A percentile compares a stretch with the other conserved stretches of the same genome.
These are phyloP conservation scores for Latrodectus elegans DNA, from an alignment of 2,888 invertebrate genomes.

Conservation along the genomic window DNA sequence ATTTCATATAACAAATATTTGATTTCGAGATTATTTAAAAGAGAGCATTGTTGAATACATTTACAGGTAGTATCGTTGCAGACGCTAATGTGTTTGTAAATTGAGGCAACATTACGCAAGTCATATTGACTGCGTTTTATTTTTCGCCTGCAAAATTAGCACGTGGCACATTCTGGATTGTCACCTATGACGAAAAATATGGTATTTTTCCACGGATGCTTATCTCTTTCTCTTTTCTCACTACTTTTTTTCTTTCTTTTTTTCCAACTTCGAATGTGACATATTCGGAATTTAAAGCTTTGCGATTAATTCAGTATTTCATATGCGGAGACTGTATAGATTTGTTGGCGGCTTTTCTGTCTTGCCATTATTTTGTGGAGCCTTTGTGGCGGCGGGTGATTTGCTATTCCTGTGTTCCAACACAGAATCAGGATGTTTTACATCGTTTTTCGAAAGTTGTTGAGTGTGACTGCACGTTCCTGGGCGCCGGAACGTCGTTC, in stretches of 20 bases:
- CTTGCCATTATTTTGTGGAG: neutral
- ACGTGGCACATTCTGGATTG: too few relatives aligned
- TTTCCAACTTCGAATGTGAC: neutral
- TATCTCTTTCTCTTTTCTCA: too few relatives aligned
- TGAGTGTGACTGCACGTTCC: neutral
- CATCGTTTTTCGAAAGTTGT: neutral
- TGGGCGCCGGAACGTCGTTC: slow-evolving; percentile 16
- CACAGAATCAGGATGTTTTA: neutral
- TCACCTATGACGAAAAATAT: too few relatives aligned
- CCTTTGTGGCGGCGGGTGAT: neutral
- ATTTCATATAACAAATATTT: too few relatives aligned
- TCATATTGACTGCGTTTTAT: too few relatives aligned
- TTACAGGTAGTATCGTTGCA: too few relatives aligned
- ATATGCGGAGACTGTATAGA: neutral
- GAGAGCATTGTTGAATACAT: too few relatives aligned
- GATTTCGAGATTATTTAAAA: too few relatives aligned
- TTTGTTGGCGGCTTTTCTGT: neutral
- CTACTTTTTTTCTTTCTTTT: neutral
- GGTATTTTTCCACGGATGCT: too few relatives aligned
- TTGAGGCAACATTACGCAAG: too few relatives aligned
- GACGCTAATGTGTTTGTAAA: too few relatives aligned
- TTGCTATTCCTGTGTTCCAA: slow-evolving; percentile 3
- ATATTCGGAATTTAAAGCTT: neutral
- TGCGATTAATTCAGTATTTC: neutral
- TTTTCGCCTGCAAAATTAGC: too few relatives aligned